A percentile compares a stretch with the other conserved stretches of the same genome.
Conservation (phyloP, 2,888 invertebrate species). For the Ophioninae sp. region DNA sequence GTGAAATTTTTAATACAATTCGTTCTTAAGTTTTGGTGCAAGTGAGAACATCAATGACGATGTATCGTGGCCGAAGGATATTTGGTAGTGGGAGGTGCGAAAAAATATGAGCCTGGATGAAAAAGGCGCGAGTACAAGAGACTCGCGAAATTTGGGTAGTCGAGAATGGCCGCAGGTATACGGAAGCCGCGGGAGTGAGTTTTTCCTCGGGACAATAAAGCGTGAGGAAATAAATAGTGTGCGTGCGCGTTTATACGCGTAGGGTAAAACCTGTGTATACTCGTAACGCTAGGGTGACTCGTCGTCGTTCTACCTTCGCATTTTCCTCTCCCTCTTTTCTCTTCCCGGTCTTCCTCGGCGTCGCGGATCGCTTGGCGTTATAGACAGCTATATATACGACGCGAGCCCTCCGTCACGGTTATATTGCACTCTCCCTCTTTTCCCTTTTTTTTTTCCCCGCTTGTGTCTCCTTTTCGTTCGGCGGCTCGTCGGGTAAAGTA, state of each 20-base stretch:
- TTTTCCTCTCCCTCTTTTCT: conserved; percentile 14
- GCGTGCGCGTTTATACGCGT: neutral
- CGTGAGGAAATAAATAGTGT: conserved; percentile 15
- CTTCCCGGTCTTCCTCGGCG: conserved; percentile 65
- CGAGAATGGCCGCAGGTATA: conserved; percentile 29
- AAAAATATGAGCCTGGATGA: too few relatives aligned
- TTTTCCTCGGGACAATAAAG: conserved; percentile 33
- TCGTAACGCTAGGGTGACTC: conserved; percentile 31
- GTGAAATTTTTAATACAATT: too few relatives aligned
- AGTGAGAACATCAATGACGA: too few relatives aligned
- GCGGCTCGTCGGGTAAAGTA: conserved; percentile 30
- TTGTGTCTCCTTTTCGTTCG: neutral
- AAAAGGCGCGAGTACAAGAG: neutral
- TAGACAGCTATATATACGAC: conserved; percentile 30
- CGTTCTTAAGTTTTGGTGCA: too few relatives aligned
- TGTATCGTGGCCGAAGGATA: too few relatives aligned
- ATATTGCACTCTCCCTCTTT: conserved; percentile 28
- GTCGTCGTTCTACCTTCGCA: conserved; percentile 24
- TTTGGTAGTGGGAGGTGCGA: too few relatives aligned
- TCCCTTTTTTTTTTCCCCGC: conserved; percentile 16
- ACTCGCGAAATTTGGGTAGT: conserved; percentile 40
- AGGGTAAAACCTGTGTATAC: conserved; percentile 28
- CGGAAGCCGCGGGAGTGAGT: conserved; percentile 39
- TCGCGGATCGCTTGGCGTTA: conserved; percentile 69
- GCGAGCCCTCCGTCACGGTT: conserved; percentile 15